These are phyloP conservation scores for Chaetophractus vellerosus DNA, from an alignment of 2,797 vertebrate species.

Conservation along the genomic window DNA sequence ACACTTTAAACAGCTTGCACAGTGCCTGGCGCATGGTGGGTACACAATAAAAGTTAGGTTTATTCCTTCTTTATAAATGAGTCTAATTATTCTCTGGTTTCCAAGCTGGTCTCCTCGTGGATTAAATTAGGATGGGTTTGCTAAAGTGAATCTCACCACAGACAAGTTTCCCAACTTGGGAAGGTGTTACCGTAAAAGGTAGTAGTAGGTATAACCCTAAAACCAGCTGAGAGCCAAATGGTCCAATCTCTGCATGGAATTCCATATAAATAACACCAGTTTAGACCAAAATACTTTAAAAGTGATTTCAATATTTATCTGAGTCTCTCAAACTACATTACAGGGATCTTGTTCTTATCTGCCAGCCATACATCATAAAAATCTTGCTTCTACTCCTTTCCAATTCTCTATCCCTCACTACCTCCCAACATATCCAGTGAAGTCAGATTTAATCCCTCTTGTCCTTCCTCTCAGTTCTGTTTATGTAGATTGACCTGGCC, in stretches of 20 bases:
- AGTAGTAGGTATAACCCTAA: background rate
- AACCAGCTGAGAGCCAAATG: background rate
- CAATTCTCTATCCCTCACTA: constrained; percentile 7
- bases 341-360: constrained; percentile 48
- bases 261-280: background rate
- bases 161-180: constrained; percentile 17
- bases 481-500: background rate
- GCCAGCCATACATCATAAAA: constrained; percentile 23
- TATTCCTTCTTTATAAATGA: constrained; percentile 32
- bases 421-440: background rate
- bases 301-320: constrained; percentile 54
- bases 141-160: constrained; percentile 9
- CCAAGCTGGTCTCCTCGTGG: background rate
- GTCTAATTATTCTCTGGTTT: constrained; percentile 7
- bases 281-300: constrained; percentile 51
- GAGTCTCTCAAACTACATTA: constrained; percentile 62
- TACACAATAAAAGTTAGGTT: constrained; percentile 10
- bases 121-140: constrained; percentile 34
- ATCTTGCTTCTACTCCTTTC: constrained; percentile 13
- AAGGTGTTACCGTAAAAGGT: constrained; percentile 10
- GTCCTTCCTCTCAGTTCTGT: background rate
- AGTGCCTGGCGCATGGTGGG: background rate
- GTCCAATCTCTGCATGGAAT: background rate
- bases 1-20: background rate
- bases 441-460: background rate